Conservation (phyloP, 2,113 vertebrate genomes). For the Castor canadensis region DNA sequence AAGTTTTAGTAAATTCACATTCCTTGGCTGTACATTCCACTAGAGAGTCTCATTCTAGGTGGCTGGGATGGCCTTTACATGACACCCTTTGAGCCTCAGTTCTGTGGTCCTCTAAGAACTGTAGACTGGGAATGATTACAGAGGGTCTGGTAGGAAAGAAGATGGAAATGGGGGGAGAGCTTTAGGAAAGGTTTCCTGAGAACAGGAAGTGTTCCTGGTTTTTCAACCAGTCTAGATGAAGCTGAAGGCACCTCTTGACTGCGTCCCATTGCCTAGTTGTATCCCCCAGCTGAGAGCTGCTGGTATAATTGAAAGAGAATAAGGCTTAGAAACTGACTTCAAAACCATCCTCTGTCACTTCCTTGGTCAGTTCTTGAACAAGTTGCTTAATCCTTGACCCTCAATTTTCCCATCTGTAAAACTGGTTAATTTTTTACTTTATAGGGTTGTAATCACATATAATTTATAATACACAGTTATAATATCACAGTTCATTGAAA, state of each 20-base stretch:
- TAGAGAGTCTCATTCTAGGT: neutral
- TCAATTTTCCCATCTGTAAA: conserved; percentile 5
- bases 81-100: neutral
- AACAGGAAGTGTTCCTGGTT: neutral
- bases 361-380: neutral
- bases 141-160: neutral
- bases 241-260: neutral
- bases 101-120: neutral
- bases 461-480: neutral
- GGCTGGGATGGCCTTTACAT: neutral
- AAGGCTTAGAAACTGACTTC: neutral
- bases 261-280: neutral
- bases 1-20: neutral
- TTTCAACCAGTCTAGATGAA: neutral
- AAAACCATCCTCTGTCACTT: neutral
- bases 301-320: neutral
- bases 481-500: neutral
- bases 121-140: neutral
- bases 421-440: neutral
- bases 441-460: neutral
- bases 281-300: neutral
- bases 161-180: neutral
- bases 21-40: neutral
- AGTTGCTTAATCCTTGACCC: neutral
- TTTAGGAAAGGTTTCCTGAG: neutral